A percentile compares a stretch with the other conserved stretches of the same genome.
These are phyloP conservation scores for Panzeria rudis DNA, from an alignment of 2,888 invertebrate genomes.

Conservation along the genomic window DNA sequence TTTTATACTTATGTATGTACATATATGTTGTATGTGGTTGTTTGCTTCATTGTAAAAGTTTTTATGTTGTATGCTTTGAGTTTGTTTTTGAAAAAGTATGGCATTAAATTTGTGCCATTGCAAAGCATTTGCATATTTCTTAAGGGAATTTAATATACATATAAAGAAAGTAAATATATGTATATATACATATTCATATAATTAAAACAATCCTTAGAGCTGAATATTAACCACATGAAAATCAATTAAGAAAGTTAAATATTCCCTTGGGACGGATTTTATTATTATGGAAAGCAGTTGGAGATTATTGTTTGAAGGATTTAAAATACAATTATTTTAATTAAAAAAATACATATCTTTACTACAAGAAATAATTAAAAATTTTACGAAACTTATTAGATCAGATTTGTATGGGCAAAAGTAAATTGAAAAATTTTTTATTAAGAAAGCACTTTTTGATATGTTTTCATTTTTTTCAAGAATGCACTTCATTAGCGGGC, in stretches of 20 bases:
- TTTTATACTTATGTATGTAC: conserved; percentile 49
- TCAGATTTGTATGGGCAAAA: too few relatives aligned
- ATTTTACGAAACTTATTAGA: too few relatives aligned
- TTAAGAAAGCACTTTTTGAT: too few relatives aligned
- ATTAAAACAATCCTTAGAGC: background rate
- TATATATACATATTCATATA: background rate
- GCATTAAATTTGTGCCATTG: background rate
- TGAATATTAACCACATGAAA: background rate
- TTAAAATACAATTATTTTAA: background rate
- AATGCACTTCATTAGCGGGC: too few relatives aligned
- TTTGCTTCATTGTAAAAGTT: background rate
- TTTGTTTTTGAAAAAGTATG: background rate
- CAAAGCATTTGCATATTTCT: conserved; percentile 17
- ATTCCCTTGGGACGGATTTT: background rate
- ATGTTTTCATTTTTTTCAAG: too few relatives aligned
- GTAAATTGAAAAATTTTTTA: too few relatives aligned
- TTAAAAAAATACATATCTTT: background rate
- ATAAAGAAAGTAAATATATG: background rate
- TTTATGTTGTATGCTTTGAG: background rate
- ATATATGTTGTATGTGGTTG: background rate
- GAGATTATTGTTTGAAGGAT: background rate
- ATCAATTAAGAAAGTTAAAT: conserved; percentile 20
- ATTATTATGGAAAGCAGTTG: too few relatives aligned
- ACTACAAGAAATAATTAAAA: background rate
- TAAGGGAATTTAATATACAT: background rate